phyloP scores from a whole-genome alignment of 1,140 invertebrate species.

The Monochamus saltuarius region DNA sequence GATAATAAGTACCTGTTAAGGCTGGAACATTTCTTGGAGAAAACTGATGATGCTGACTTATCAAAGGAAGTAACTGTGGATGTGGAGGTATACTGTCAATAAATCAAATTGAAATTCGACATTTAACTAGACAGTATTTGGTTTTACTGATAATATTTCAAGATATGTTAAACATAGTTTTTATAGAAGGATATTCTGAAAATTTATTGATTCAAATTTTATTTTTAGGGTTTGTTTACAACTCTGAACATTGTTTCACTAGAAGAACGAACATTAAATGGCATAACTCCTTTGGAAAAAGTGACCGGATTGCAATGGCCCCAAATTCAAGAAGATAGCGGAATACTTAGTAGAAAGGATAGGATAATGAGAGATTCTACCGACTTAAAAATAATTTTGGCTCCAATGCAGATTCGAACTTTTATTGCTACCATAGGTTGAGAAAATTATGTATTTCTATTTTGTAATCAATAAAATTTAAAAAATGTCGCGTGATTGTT shows the following conservation, averaged over 20 bases:
- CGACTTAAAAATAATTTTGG: conserved; percentile 12
- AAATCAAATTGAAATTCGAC: no score
- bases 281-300: conserved; percentile 15
- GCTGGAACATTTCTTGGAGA: conserved; percentile 72
- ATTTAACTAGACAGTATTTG: no score
- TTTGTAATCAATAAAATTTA: no score
- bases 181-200: no score
- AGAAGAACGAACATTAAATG: conserved; percentile 19
- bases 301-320: conserved; percentile 8
- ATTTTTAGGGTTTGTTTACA: conserved; percentile 25
- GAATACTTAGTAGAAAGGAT: not conserved
- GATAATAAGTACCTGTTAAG: conserved; percentile 60
- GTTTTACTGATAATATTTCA: no score
- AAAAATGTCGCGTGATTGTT: no score
- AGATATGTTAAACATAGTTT: no score
- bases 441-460: no score
- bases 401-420: conserved; percentile 24
- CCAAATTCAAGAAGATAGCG: not conserved
- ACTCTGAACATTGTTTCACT: conserved; percentile 19
- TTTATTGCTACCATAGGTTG: conserved; percentile 3
- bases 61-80: conserved; percentile 59
- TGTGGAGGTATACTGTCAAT: conserved; percentile 21
- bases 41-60: conserved; percentile 58
- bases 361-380: not conserved
- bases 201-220: not conserved